These are phyloP conservation scores for Sebastes fasciatus DNA, from an alignment of 2,113 vertebrate species.

Conservation along the genomic window DNA sequence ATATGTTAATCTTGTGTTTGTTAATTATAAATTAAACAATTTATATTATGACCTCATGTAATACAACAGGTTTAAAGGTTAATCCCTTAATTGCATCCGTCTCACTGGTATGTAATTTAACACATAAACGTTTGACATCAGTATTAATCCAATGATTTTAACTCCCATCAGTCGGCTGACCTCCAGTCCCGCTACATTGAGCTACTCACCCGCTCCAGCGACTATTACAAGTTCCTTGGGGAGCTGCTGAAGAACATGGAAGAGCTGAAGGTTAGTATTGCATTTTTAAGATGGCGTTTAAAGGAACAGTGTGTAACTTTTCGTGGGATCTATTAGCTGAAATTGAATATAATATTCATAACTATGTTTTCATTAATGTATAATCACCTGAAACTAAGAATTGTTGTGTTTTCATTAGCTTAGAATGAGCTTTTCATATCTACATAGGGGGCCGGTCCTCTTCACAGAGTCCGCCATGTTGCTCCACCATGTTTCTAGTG, in stretches of 20 bases:
- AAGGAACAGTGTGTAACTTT: no score
- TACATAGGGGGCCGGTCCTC: no score
- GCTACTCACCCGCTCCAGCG: conserved; percentile 93
- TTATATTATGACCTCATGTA: not conserved
- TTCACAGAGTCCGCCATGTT: no score
- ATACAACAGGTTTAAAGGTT: not conserved
- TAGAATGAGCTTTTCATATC: no score
- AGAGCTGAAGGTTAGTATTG: conserved; percentile 91
- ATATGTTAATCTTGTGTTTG: not conserved
- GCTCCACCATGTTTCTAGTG: no score
- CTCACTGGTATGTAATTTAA: conserved; percentile 1
- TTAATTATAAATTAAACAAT: not conserved
- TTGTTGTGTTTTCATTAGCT: no score
- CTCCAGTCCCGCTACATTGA: conserved; percentile 93
- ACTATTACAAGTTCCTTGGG: conserved; percentile 93
- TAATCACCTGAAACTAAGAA: no score
- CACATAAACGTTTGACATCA: not conserved
- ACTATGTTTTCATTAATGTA: no score
- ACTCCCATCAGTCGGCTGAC: conserved; percentile 85
- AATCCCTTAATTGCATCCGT: conserved; percentile 1
- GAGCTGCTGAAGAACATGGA: conserved; percentile 96
- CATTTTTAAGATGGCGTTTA: not conserved
- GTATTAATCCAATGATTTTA: conserved; percentile 18
- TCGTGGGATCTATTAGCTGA: no score
- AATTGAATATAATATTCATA: no score